Percentiles rank a stretch among this genome's conserved stretches.
Evolutionary conservation across 2,113 vertebrate genomes (phyloP).

Genomic region (Steatornis caripensis): DNA sequence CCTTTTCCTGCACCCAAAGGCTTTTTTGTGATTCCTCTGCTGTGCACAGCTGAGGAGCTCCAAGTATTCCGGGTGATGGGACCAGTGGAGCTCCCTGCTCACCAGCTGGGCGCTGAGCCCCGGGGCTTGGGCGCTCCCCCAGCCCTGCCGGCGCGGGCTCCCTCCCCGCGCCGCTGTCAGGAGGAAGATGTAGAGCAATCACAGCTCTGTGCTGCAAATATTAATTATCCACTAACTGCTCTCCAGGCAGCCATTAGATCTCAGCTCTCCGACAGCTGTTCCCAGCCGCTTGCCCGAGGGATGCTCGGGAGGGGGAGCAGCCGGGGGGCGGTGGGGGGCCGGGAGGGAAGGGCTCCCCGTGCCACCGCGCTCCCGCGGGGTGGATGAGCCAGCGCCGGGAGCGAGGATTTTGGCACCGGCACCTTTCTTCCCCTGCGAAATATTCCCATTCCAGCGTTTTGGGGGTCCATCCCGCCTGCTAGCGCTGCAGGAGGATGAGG

Average conservation of each 20-base stretch:
- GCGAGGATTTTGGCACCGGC: not conserved
- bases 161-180: slow-evolving; percentile 21
- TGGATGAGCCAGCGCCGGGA: fast-evolving
- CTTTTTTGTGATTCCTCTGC: not conserved
- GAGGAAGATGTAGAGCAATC: slow-evolving; percentile 68
- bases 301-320: not conserved
- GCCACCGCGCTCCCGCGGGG: fast-evolving
- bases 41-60: fast-evolving
- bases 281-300: slow-evolving; percentile 29
- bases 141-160: not conserved
- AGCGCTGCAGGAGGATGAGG: not conserved
- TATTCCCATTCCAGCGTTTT: fast-evolving
- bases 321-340: fast-evolving
- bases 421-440: not conserved
- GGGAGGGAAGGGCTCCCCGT: fast-evolving
- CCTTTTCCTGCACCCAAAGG: not conserved
- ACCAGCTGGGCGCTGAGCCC: not conserved
- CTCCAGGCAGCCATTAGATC: slow-evolving; percentile 73
- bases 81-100: fast-evolving
- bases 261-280: slow-evolving; percentile 73
- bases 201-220: slow-evolving; percentile 74
- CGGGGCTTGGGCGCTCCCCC: not conserved
- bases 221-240: slow-evolving; percentile 81
- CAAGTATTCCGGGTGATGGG: not conserved
- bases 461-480: fast-evolving